phyloP scores from a whole-genome alignment of 2,888 invertebrate genomes.

The Hypsopygia costalis region DNA sequence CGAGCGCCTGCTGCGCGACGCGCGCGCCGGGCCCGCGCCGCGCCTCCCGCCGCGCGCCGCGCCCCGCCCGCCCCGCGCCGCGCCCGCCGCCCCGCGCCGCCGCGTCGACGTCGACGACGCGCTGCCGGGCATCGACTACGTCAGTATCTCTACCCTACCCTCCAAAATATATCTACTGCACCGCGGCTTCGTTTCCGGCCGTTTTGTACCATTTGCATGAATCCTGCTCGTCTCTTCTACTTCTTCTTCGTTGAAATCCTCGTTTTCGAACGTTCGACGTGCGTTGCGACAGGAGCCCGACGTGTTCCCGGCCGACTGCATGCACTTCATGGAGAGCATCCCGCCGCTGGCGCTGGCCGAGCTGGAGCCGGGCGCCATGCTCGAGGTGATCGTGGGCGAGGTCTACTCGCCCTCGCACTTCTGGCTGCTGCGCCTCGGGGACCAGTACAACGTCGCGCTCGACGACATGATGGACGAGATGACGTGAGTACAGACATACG shows the following conservation, averaged over 20 bases:
- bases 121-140: conserved; percentile 50
- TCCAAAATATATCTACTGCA: too few species aligned
- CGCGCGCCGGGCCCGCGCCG: conserved; percentile 12
- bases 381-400: conserved; percentile 69
- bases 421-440: conserved; percentile 71
- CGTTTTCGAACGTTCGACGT: too few species aligned
- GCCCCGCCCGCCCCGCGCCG: conserved; percentile 12
- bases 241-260: too few species aligned
- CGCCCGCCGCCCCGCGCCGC: conserved; percentile 10
- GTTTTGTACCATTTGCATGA: too few species aligned
- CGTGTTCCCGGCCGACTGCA: conserved; percentile 67
- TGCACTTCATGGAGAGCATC: conserved; percentile 56
- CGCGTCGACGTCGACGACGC: conserved; percentile 46
- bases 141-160: conserved; percentile 26
- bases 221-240: too few species aligned
- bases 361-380: conserved; percentile 37
- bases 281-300: conserved; percentile 50
- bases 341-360: conserved; percentile 30
- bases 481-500: conserved; percentile 53
- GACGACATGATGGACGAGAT: conserved; percentile 74
- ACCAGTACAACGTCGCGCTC: conserved; percentile 47
- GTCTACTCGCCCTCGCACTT: conserved; percentile 81
- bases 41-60: conserved; percentile 9
- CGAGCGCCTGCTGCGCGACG: conserved; percentile 33
- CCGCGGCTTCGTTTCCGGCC: too few species aligned